Base-by-base conservation (phyloP, 2,888 invertebrate species). In the Glyphotaelius pellucidus region DNA sequence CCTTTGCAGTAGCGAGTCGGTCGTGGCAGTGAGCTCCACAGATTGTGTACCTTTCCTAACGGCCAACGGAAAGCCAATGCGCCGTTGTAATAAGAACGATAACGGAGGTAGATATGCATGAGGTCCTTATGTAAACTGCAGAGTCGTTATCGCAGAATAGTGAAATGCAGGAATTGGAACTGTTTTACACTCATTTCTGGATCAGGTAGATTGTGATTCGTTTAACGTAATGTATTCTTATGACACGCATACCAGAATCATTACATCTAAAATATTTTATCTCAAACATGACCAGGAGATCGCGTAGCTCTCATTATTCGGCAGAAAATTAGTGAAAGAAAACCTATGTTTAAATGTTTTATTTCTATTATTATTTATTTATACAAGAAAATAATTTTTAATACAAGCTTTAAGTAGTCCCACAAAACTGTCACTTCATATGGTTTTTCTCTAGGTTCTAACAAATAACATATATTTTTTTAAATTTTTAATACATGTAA, bases 101-200 rank as follows among this genome's bases (percentile, higher is more conserved):
- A 86, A 86, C 86, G 14, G 86, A 86, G 86, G 47, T 47, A 86
- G 42, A 86, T 86, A 30, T 86, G 86, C 42, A 86, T 86, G 86
- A 38, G 86, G 86, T 86, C 42, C 86, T 86, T 86, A 30, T 86
- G 86, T 42, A 86, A 86, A 86, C 86, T 86, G 86, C 86, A 86
- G 15, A 14, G 42, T 12, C 85, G 85, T 35, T 83, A 83, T 83
- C 67, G 9, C 67, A 25, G 7, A 67, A 25, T 9, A 25, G 67
- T 67, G 67, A n/a, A 67, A 67, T 25, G 67, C 67, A 67, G 67
- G 67, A 7, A 25, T 67, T 19, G 67, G n/a, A 67, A 7, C 67
- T 25, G 67, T 25, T 67, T 67, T 67, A 67, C 67, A 67, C 25
- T 67, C 7, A 67, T 67, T 52, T 67, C n/a, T n/a, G 9, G 9